A percentile compares a stretch with the other conserved stretches of the same genome.
Evolutionary conservation across 2,797 vertebrate species (phyloP).

Genomic region (Phoebastria nigripes): DNA sequence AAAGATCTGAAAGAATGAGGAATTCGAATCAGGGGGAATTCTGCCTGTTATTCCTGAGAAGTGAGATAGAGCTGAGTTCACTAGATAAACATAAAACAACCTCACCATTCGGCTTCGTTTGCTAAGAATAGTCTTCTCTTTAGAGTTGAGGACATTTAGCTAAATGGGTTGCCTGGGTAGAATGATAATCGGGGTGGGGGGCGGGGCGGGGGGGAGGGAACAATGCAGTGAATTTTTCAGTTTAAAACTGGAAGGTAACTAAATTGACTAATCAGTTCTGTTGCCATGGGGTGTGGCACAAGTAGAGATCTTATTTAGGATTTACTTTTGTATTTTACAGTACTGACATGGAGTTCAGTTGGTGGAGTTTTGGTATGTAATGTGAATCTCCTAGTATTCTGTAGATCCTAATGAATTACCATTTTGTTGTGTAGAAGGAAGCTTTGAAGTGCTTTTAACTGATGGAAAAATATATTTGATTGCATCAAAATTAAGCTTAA

Average conservation of each 20-base stretch:
- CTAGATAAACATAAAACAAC: background rate
- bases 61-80: background rate
- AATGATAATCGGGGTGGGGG: background rate
- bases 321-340: background rate
- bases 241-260: background rate
- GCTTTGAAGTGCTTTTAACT: background rate
- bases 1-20: background rate
- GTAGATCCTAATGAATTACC: background rate
- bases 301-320: background rate
- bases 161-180: background rate
- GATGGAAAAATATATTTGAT: background rate
- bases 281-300: background rate
- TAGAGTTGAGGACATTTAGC: background rate
- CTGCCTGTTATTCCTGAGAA: background rate
- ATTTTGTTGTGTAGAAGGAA: background rate
- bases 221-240: background rate
- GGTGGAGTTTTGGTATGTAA: background rate
- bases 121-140: background rate
- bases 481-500: background rate
- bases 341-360: background rate
- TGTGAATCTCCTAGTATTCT: background rate
- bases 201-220: background rate
- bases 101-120: background rate
- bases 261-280: background rate
- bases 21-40: background rate